Evolutionary conservation across 2,113 vertebrate species (phyloP), one percentile per base, ranked within the genome.

Genomic region (Campylomormyrus tamandua): DNA sequence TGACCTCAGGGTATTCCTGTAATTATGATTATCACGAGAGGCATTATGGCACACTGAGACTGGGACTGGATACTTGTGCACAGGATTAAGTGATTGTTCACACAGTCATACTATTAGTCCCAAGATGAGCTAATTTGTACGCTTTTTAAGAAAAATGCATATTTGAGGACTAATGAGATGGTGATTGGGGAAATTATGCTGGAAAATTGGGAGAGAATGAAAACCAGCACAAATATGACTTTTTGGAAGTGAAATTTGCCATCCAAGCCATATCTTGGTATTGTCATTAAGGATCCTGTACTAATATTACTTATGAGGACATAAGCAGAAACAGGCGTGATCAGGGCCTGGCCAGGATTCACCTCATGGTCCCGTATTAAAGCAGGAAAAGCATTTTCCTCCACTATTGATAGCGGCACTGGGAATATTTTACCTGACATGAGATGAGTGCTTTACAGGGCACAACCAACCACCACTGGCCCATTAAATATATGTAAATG

Each of bases 401-500:
- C 97, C 96, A 96, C 96, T 97, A 97, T 96, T 96, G 96, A 97
- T 96, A 95, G 96, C 96, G 97, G 97, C 97, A 97, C 96, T 96
- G 95, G 96, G 96, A 97, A 97, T 98, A 98, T 98, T 98, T 98
- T 97, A 98, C 97, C 97, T 97, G 98, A 98, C 97, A 97, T 95
- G 96, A 97, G 97, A 97, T 94, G 96, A 96, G 96, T 96, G 96
- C 96, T 96, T 97, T 96, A 96, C 97, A 96, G 96, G 97, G 97
- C 97, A 97, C 97, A 97, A 97, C 96, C 97, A 97, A 96, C 97
- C 97, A 97, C 97, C 97, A 97, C 97, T 97, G 97, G 98, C 97
- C 98, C 98, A 99, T 99, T 99, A 99, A 99, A 99, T 99, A 98
- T 99, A 99, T 99, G 98, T 97, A 99, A 99, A 99, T 99, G 98